Evolutionary conservation across 2,888 invertebrate species (phyloP).

Genomic region (Malacosoma neustria): DNA sequence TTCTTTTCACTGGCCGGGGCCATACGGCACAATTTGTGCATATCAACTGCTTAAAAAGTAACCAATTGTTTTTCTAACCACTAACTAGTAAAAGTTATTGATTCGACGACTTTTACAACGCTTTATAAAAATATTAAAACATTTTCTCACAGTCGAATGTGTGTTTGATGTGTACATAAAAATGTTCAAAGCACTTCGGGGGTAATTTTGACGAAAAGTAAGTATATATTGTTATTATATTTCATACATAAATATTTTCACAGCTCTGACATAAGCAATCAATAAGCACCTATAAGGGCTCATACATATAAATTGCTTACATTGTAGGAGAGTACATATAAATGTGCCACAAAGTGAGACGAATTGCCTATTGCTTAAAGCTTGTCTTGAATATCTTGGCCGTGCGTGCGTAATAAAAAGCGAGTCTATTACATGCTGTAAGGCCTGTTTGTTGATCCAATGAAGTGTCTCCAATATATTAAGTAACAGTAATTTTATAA

Average conservation of each 20-base stretch:
- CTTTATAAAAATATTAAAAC: no score
- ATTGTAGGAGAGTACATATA: slow-evolving; percentile 9
- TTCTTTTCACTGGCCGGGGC: no score
- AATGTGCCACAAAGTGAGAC: slow-evolving; percentile 9
- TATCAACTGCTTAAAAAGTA: no score
- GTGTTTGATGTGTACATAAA: background rate
- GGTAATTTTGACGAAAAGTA: background rate
- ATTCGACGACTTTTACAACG: no score
- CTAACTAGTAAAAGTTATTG: no score
- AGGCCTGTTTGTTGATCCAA: no score
- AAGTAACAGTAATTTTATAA: no score
- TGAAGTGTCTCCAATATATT: no score
- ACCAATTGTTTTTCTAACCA: no score
- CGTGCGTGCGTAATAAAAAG: slow-evolving; percentile 1
- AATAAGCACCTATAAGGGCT: slow-evolving; percentile 9
- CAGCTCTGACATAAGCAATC: slow-evolving; percentile 17
- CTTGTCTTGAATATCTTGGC: slow-evolving; percentile 12
- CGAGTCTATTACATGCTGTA: background rate
- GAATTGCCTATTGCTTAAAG: slow-evolving; percentile 7
- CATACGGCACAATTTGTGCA: no score
- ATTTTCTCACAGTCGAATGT: no score
- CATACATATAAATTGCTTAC: slow-evolving; percentile 25
- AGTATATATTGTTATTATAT: background rate
- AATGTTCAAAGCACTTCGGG: background rate
- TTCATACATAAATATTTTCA: slow-evolving; percentile 12